phyloP scores from a whole-genome alignment of 2,888 invertebrate species.

The Lycophotia porphyrea region DNA sequence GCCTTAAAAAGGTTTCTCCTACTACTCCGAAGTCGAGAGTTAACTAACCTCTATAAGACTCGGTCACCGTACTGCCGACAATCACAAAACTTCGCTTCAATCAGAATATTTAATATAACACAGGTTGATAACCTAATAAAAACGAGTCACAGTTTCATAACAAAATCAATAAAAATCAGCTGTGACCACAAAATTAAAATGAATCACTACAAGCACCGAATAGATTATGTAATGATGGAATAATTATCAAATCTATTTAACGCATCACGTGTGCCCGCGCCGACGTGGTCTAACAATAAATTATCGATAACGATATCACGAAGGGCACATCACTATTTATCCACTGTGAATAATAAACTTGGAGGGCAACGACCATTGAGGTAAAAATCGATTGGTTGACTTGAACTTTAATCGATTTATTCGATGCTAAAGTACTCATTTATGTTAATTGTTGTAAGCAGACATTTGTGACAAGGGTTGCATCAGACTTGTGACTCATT shows the following conservation, averaged over 20 bases:
- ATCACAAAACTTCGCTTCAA: constrained; percentile 21
- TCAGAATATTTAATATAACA: constrained; percentile 4
- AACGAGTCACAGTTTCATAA: constrained; percentile 14
- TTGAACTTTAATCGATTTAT: constrained; percentile 53
- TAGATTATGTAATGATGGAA: constrained; percentile 37
- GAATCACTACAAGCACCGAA: constrained; percentile 10
- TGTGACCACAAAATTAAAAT: constrained; percentile 21
- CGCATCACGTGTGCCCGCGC: constrained; percentile 35
- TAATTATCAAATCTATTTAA: constrained; percentile 56
- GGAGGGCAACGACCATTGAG: constrained; percentile 63
- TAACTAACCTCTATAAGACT: constrained; percentile 5
- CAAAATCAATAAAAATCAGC: constrained; percentile 34
- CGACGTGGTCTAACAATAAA: constrained; percentile 55
- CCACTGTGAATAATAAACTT: constrained; percentile 57
- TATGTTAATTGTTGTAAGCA: constrained; percentile 28
- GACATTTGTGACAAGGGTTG: constrained; percentile 51
- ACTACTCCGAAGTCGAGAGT: constrained; percentile 16
- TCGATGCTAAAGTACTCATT: constrained; percentile 21
- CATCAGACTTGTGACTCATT: constrained; percentile 49
- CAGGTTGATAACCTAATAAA: constrained; percentile 39
- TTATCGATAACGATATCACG: constrained; percentile 60
- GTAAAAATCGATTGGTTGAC: constrained; percentile 60
- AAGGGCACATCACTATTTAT: constrained; percentile 56
- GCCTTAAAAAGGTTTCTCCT: background rate
- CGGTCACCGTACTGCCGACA: constrained; percentile 5